Base-by-base conservation (phyloP, 2,888 invertebrate species). In the Lasius fuliginosus region DNA sequence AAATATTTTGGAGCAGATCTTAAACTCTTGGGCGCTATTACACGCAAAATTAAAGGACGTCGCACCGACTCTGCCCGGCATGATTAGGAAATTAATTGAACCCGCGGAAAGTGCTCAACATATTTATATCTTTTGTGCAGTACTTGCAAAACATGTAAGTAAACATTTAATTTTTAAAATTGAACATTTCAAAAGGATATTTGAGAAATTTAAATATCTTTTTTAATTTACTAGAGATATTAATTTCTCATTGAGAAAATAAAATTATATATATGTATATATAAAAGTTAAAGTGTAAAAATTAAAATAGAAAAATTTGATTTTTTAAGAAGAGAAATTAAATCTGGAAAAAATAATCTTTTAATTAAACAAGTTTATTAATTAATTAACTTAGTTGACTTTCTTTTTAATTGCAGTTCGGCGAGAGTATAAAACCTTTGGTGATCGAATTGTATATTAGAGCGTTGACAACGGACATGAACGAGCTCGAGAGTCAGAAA, bases 391-490 rank as follows among this genome's bases (percentile, higher is more conserved):
- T 53, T 23, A 42, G 56, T 60, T 49, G 67, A 33, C 11, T 62
- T 67, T 27, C 69, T 58, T 56, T 60, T 77, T 68, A 87, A 85
- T 95, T 95, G 27, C 95, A 96, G 96, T 96, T 96, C 88, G 95
- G 95, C 36, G 95, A 95, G 0, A 95, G 95, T 46, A 95, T 97
- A 94, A 96, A 96, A 90, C 96, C 97, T 33, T 96, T 97, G 84
- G 96, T 97, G 56, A 97, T 97, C 87, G 97, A 97, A 94, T 94
- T 97, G 90, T 97, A 97, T 93, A 97, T 98, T 75, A 96, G 97
- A 83, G 97, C 97, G 3, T 95, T 98, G 89, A 97, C 97, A 6
- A 96, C 97, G 15, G 97, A 97, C 90, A 96, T 97, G 96, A 97
- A 98, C 92, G 97, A 97, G 93, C 93, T 97, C 92, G 97, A 98